A percentile compares a stretch with the other conserved stretches of the same genome.
Conservation (phyloP, 2,888 invertebrate genomes). For the Pachymerium ferrugineum region DNA sequence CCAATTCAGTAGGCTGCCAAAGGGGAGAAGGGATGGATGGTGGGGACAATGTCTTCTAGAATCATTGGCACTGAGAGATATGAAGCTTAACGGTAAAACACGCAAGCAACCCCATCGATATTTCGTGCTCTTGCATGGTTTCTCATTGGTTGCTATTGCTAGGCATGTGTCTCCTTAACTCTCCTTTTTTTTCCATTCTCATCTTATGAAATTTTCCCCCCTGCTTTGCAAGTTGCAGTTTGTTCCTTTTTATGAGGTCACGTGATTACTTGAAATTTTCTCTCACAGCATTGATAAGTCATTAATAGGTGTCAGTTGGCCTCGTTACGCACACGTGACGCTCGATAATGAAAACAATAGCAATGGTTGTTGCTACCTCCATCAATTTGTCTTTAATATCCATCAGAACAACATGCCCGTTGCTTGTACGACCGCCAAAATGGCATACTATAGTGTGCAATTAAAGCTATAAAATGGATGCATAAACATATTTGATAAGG, state of each 20-base stretch:
- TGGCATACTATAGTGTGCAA: constrained; percentile 32
- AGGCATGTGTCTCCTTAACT: constrained; percentile 14
- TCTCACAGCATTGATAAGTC: constrained; percentile 4
- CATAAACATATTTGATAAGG: constrained; percentile 32
- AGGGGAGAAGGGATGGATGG: constrained; percentile 9
- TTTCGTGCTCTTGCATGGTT: not conserved
- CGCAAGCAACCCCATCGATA: constrained; percentile 23
- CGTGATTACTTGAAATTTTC: constrained; percentile 1
- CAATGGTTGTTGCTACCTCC: constrained; percentile 25
- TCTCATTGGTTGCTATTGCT: constrained; percentile 27
- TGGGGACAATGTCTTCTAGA: constrained; percentile 20
- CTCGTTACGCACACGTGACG: constrained; percentile 11
- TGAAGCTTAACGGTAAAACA: constrained; percentile 30
- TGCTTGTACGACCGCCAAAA: constrained; percentile 32
- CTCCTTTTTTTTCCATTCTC: not conserved
- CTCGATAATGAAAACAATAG: constrained; percentile 20
- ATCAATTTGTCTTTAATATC: constrained; percentile 33
- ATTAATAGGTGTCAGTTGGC: constrained; percentile 21
- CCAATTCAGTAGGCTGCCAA: constrained; percentile 30
- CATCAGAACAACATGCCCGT: constrained; percentile 31
- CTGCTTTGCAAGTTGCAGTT: not conserved
- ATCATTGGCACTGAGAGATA: constrained; percentile 32
- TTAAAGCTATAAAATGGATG: constrained; percentile 30
- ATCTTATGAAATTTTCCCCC: not conserved
- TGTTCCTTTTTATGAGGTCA: not conserved